Evolutionary conservation across 2,797 vertebrate genomes (phyloP).

Genomic region (Vultur gryphus): DNA sequence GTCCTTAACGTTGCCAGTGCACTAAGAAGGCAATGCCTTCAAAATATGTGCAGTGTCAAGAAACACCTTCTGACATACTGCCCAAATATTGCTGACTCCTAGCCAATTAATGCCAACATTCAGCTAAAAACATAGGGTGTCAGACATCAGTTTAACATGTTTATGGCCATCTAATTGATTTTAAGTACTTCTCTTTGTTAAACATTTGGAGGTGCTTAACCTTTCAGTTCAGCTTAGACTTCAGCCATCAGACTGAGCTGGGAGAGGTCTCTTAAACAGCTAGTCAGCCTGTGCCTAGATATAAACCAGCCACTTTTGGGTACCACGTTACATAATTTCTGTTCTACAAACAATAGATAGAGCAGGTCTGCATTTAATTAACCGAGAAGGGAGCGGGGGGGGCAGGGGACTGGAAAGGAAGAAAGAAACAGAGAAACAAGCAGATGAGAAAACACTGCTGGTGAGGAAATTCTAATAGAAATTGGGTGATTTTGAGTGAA

Average conservation of each 20-base stretch:
- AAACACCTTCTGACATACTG: slow-evolving; percentile 18
- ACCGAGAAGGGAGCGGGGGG: not conserved
- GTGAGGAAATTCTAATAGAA: slow-evolving; percentile 65
- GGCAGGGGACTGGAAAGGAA: not conserved
- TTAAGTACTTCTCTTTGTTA: slow-evolving; percentile 42
- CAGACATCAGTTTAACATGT: not conserved
- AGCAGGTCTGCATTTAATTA: slow-evolving; percentile 55
- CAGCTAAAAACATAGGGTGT: not conserved
- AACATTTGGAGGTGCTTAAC: slow-evolving; percentile 29
- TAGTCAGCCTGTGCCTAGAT: not conserved
- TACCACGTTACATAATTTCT: not conserved
- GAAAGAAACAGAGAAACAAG: slow-evolving; percentile 24
- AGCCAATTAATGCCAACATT: slow-evolving; percentile 1
- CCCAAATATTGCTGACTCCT: not conserved
- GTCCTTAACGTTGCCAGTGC: rapidly evolving
- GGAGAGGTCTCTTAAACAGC: not conserved
- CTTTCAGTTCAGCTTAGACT: not conserved
- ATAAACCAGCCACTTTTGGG: not conserved
- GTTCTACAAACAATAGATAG: not conserved
- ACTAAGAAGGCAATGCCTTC: not conserved
- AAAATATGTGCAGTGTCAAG: not conserved
- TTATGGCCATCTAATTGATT: slow-evolving; percentile 12
- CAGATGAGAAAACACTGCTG: slow-evolving; percentile 57
- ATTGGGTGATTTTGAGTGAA: slow-evolving; percentile 68
- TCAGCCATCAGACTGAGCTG: not conserved